Evolutionary conservation across 2,888 invertebrate species (phyloP).

Genomic region (Noctua janthina): DNA sequence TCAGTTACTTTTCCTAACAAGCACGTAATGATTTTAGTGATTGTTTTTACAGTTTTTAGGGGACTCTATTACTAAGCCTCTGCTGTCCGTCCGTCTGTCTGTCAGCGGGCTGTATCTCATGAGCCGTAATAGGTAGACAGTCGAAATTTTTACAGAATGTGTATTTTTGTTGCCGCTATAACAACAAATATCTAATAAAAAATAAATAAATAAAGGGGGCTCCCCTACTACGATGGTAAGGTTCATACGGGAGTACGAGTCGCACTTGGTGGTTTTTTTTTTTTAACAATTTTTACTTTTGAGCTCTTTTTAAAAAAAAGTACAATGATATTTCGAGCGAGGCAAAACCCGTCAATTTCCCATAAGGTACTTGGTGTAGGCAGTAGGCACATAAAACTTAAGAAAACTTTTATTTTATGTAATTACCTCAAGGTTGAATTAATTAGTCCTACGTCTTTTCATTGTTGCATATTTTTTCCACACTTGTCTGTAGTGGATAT

Average conservation of each 20-base stretch:
- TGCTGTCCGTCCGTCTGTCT: no score
- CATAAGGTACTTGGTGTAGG: background rate
- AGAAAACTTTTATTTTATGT: background rate
- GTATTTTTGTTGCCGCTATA: no score
- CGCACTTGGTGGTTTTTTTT: no score
- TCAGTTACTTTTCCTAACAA: background rate
- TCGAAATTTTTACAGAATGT: no score
- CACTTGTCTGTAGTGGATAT: background rate
- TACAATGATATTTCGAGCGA: background rate
- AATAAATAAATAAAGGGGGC: no score
- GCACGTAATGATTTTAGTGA: background rate
- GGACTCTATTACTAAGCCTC: no score
- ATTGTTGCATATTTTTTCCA: slow-evolving; percentile 43
- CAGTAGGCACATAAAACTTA: background rate
- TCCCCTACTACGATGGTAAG: no score
- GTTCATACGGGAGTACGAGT: no score
- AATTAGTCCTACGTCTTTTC: slow-evolving; percentile 15
- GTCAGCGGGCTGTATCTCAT: no score
- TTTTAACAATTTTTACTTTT: background rate
- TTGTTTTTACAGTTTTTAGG: no score
- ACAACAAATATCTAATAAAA: no score
- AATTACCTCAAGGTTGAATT: background rate
- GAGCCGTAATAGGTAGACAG: no score
- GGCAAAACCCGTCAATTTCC: slow-evolving; percentile 1
- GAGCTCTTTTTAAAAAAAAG: background rate